Base-by-base conservation (phyloP, 2,888 invertebrate species). In the Sphinx pinastri region DNA sequence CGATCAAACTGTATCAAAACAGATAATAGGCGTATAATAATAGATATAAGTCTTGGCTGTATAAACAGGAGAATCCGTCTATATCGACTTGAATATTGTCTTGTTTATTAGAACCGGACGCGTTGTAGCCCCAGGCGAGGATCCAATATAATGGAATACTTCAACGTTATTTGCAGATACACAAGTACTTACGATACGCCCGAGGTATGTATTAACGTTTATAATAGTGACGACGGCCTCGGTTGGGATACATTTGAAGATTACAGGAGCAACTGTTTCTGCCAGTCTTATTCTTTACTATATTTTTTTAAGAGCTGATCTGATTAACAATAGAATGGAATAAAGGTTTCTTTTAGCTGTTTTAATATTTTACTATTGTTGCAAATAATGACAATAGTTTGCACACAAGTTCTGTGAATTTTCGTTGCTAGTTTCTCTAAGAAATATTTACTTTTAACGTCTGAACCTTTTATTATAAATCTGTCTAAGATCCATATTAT, bases 91-190 rank as follows among this genome's bases (percentile, higher is more conserved):
- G 84, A 86, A 88, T 89, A 92, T 89, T 90, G 89, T 92, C 91
- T 92, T 89, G 90, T 91, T 91, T 93, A 92, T 91, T 90, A 92
- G 87, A 84, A 86, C 86, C 90, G 90, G 91, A 90, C 90, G 91
- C 82, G 80, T 85, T 85, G 83, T 77, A 73, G 91, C 93, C 93
- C 74, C 73, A 76, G 91, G 93, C 91, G 80, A 90, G 93, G 93
- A 91, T 93, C 90, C 88, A 88, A 92, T 92, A 93, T 93, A 93
- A 93, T 93, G 90, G 91, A 93, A 94, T 93, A 93, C 91, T 93
- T 92, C 88, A 89, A 87, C 87, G 87, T 90, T 94, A 93, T 93
- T 93, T 93, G 92, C 91, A 87, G 90, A 90, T 88, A 90, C 91
- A 89, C 81, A 85, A 88, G 84, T 89, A 89, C 88, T 88, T 90